These are phyloP conservation scores for Drosophila parvula DNA, from an alignment of 1,140 invertebrate genomes.

Conservation along the genomic window DNA sequence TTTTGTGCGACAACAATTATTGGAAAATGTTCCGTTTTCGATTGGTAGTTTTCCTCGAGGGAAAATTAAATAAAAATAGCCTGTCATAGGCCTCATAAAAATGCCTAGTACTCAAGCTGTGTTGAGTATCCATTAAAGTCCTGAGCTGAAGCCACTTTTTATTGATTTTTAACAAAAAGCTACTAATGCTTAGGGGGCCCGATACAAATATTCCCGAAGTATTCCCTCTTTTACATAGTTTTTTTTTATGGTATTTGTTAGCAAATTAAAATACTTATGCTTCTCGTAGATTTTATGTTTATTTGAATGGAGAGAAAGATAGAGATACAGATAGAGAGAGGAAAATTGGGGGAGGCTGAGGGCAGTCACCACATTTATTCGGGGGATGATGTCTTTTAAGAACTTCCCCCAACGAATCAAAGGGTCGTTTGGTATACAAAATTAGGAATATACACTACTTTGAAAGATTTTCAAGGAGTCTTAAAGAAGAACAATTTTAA, in stretches of 20 bases:
- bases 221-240: background rate
- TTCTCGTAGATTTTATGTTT: conserved; percentile 20
- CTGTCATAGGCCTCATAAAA: conserved; percentile 14
- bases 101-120: background rate
- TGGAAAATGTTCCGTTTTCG: conserved; percentile 16
- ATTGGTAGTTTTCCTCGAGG: conserved; percentile 15
- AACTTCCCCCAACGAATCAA: background rate
- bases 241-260: conserved; percentile 28
- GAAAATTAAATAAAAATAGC: conserved; percentile 1
- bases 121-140: conserved; percentile 4
- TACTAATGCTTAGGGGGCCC: conserved; percentile 12
- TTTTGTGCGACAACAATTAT: conserved; percentile 31
- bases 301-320: background rate
- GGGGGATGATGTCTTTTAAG: conserved; percentile 9
- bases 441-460: background rate
- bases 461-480: background rate
- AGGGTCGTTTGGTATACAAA: background rate
- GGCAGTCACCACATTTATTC: conserved; percentile 11
- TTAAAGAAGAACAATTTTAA: too few species aligned
- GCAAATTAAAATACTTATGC: conserved; percentile 27
- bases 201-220: background rate
- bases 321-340: background rate
- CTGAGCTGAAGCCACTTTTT: conserved; percentile 2
- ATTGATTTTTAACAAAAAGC: conserved; percentile 11
- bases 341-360: conserved; percentile 4